Percentiles rank a stretch among this genome's conserved stretches.
These are phyloP conservation scores for Halictus rubicundus DNA, from an alignment of 1,140 invertebrate species.

Conservation along the genomic window DNA sequence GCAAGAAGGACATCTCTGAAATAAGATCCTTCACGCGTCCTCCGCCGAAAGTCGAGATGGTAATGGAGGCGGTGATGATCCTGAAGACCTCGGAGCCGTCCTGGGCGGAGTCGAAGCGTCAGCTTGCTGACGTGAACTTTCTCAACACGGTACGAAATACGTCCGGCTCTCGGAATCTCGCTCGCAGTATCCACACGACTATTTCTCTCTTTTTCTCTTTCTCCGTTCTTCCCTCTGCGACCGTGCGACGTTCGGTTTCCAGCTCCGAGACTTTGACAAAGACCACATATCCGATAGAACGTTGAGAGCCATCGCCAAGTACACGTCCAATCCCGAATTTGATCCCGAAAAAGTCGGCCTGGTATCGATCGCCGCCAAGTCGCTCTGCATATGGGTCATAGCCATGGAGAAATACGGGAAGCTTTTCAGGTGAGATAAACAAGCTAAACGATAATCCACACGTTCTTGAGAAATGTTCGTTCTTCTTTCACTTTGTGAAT, in stretches of 20 bases:
- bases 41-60: slow-evolving; percentile 91
- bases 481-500: too few relatives aligned
- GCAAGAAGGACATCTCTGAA: slow-evolving; percentile 93
- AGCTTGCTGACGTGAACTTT: slow-evolving; percentile 90
- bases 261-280: slow-evolving; percentile 92
- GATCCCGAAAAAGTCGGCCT: slow-evolving; percentile 91
- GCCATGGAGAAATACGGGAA: slow-evolving; percentile 94
- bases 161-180: background rate
- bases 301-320: slow-evolving; percentile 89
- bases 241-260: slow-evolving; percentile 57
- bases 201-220: background rate
- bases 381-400: slow-evolving; percentile 93
- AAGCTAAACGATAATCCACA: background rate
- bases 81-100: slow-evolving; percentile 88
- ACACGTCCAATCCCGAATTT: slow-evolving; percentile 91
- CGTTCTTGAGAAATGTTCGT: too few relatives aligned
- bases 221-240: too few relatives aligned
- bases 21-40: slow-evolving; percentile 93
- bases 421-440: slow-evolving; percentile 85
- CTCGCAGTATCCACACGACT: background rate
- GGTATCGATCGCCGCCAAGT: slow-evolving; percentile 91
- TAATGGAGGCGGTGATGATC: slow-evolving; percentile 94
- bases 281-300: slow-evolving; percentile 92
- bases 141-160: slow-evolving; percentile 77
- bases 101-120: slow-evolving; percentile 92